Evolutionary conservation across 37 sponge, comb jelly and placozoan genomes (phyloP).

Genomic region (Chondrilla cf. caribensis): DNA sequence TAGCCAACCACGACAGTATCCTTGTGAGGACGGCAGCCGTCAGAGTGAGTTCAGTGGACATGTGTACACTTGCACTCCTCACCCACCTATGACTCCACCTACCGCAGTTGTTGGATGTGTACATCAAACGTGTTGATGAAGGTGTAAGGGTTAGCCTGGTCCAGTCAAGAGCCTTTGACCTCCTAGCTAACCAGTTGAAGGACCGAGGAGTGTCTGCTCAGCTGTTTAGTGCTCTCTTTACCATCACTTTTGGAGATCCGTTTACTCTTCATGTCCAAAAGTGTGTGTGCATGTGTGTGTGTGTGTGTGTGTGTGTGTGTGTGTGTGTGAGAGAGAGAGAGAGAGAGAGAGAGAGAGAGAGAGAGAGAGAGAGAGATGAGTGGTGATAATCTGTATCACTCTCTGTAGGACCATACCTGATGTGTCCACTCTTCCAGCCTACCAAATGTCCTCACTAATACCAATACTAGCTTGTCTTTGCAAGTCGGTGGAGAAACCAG

Average conservation of each 20-base stretch:
- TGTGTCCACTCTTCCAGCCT: slow-evolving; percentile 17
- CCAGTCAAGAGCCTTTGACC: slow-evolving; percentile 63
- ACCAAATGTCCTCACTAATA: slow-evolving; percentile 59
- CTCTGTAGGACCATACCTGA: slow-evolving; percentile 10
- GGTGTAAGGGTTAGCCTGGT: slow-evolving; percentile 44
- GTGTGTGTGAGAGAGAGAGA: slow-evolving; percentile 16
- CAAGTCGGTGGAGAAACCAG: slow-evolving; percentile 42
- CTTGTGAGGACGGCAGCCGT: slow-evolving; percentile 73
- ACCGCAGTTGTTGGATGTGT: slow-evolving; percentile 64
- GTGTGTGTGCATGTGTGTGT: slow-evolving; percentile 49
- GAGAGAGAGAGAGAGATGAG: neutral
- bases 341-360: neutral
- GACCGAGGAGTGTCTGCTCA: slow-evolving; percentile 45
- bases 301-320: slow-evolving; percentile 18
- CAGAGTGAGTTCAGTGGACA: slow-evolving; percentile 47
- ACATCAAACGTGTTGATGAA: slow-evolving; percentile 65
- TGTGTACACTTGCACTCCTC: too few relatives aligned
- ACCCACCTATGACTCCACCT: neutral
- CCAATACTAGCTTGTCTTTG: slow-evolving; percentile 55
- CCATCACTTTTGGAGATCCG: slow-evolving; percentile 52
- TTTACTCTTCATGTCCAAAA: slow-evolving; percentile 56
- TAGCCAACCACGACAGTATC: slow-evolving; percentile 58
- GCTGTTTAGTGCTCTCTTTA: slow-evolving; percentile 63
- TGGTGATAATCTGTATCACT: too few relatives aligned
- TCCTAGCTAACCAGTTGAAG: slow-evolving; percentile 66